phyloP scores from a whole-genome alignment of 1,140 invertebrate species.

The Olivierus martensii region DNA sequence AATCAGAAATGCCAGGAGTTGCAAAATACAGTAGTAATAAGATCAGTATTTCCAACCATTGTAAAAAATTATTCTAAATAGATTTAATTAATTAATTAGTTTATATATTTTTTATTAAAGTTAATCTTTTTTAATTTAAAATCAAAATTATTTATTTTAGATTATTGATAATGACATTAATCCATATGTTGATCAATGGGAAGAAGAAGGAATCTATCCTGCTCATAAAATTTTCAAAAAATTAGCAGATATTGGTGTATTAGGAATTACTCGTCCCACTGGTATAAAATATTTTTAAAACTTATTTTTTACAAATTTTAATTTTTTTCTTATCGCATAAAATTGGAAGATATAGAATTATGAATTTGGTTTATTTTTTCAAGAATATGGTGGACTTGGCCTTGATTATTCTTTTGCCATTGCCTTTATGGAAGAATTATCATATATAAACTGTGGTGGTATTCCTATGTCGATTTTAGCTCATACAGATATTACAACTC shows the following conservation, averaged over 20 bases:
- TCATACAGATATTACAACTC: constrained; percentile 41
- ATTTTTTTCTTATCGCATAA: background rate
- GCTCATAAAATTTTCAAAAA: constrained; percentile 42
- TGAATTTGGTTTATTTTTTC: constrained; percentile 12
- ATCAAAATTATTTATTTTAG: too few species aligned
- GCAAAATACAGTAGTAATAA: too few species aligned
- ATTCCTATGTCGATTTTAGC: constrained; percentile 42
- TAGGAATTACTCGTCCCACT: constrained; percentile 38
- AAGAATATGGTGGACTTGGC: constrained; percentile 44
- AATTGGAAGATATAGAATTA: background rate
- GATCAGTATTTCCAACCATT: too few species aligned
- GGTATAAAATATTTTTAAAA: constrained; percentile 22
- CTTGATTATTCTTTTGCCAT: constrained; percentile 42
- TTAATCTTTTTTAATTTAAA: too few species aligned
- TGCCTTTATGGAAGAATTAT: constrained; percentile 41
- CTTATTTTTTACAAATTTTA: background rate
- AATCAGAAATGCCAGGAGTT: too few species aligned
- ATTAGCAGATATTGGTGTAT: constrained; percentile 39
- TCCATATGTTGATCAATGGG: constrained; percentile 44
- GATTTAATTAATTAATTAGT: too few species aligned
- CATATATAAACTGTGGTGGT: constrained; percentile 38
- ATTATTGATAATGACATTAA: constrained; percentile 45
- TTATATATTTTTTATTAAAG: too few species aligned
- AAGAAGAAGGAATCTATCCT: constrained; percentile 35
- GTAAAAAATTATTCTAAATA: too few species aligned